Evolutionary conservation across 2,113 vertebrate species (phyloP).

Genomic region (Psilopsiagon aurifrons): DNA sequence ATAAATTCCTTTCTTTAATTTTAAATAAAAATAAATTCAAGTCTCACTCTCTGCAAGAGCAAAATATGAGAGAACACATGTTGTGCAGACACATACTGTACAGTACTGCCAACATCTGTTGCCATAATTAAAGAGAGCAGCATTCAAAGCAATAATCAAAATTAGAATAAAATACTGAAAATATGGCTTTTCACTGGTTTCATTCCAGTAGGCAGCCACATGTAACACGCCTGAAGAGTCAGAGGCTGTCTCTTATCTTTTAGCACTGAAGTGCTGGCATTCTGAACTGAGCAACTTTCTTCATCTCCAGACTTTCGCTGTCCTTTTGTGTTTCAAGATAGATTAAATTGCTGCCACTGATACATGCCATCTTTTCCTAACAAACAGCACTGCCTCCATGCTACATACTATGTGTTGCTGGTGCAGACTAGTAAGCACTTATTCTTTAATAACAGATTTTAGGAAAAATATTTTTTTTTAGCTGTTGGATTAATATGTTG

Average conservation of each 20-base stretch:
- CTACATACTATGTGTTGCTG: not conserved
- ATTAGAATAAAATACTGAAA: not conserved
- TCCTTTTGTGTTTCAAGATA: not conserved
- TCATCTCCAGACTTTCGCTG: not conserved
- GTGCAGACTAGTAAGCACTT: not conserved
- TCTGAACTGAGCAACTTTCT: not conserved
- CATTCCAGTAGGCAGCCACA: not conserved
- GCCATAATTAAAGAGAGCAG: not conserved
- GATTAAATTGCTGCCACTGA: not conserved
- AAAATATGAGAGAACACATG: conserved; percentile 41
- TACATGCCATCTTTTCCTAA: not conserved
- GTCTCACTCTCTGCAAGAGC: not conserved
- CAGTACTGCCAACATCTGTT: conserved; percentile 40
- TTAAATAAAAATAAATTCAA: conserved; percentile 17
- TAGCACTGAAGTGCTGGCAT: not conserved
- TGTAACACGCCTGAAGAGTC: not conserved
- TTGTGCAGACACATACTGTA: conserved; percentile 26
- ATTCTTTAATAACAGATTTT: not conserved
- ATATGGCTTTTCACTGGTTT: not conserved
- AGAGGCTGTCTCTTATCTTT: not conserved
- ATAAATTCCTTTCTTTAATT: not conserved
- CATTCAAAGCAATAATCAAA: not conserved
- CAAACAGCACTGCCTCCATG: not conserved
- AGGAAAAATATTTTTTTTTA: not conserved
- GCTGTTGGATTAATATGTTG: not conserved